phyloP scores from a whole-genome alignment of 2,797 vertebrate genomes.

The Dipus sagitta region DNA sequence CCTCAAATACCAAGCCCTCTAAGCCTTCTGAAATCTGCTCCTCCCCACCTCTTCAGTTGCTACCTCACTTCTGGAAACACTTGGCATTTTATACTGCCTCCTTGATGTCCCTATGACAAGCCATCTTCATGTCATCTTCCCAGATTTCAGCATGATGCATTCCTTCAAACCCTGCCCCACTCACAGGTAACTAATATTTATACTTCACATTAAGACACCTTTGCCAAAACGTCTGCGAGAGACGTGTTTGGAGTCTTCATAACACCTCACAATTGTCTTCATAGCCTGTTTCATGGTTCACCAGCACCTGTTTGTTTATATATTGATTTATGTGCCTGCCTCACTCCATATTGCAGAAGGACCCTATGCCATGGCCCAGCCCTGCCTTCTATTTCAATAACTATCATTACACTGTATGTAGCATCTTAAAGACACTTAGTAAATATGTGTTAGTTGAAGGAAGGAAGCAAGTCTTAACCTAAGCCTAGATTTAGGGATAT shows the following conservation, averaged over 20 bases:
- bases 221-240: too few species aligned
- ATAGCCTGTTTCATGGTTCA: neutral
- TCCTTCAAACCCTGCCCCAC: too few species aligned
- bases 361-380: fast-evolving
- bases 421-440: neutral
- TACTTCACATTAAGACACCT: neutral
- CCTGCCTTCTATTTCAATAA: neutral
- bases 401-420: fast-evolving
- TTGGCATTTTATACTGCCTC: neutral
- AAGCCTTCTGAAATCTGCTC: neutral
- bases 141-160: too few species aligned
- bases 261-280: neutral
- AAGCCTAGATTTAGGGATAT: too few species aligned
- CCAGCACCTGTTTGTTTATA: fast-evolving
- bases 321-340: too few species aligned
- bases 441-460: neutral
- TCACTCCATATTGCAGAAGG: neutral
- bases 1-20: too few species aligned
- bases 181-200: neutral
- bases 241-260: neutral
- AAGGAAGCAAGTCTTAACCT: neutral
- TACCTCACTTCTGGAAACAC: neutral
- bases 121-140: too few species aligned
- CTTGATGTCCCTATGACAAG: too few species aligned
- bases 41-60: neutral